phyloP scores from a whole-genome alignment of 1,140 invertebrate species.

The Drosophila repleta region DNA sequence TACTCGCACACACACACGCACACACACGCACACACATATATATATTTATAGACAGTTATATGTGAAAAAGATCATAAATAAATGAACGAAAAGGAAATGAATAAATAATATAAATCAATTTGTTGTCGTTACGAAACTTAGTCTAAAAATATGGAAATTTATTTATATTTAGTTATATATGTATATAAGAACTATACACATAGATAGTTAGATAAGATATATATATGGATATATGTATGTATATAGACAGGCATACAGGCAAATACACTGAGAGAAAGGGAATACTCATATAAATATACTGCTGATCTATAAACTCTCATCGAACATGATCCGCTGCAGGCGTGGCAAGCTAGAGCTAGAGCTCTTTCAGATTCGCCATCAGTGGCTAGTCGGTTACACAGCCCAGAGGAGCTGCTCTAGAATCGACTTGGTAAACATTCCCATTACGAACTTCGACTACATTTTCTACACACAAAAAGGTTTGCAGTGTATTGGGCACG shows the following conservation, averaged over 20 bases:
- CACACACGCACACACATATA: slow-evolving; percentile 5
- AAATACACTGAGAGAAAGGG: slow-evolving; percentile 4
- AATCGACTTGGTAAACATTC: too few relatives aligned
- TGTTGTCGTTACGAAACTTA: slow-evolving; percentile 64
- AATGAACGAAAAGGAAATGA: slow-evolving; percentile 74
- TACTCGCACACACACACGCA: slow-evolving; percentile 62
- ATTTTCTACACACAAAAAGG: too few relatives aligned
- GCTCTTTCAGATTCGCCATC: too few relatives aligned
- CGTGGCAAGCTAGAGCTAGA: too few relatives aligned
- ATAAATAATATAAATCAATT: slow-evolving; percentile 76
- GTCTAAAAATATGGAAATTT: slow-evolving; percentile 38
- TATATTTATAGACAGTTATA: slow-evolving; percentile 72
- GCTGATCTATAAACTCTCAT: too few relatives aligned
- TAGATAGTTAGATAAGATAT: slow-evolving; percentile 8
- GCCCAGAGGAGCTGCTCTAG: too few relatives aligned
- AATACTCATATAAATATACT: too few relatives aligned
- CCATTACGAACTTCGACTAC: too few relatives aligned
- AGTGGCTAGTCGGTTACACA: too few relatives aligned
- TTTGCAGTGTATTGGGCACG: neutral
- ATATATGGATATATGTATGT: slow-evolving; percentile 3
- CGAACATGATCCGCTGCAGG: too few relatives aligned
- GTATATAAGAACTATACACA: slow-evolving; percentile 16
- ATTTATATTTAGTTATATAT: too few relatives aligned
- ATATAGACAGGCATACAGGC: slow-evolving; percentile 11
- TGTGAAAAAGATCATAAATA: slow-evolving; percentile 71